Evolutionary conservation across 2,888 invertebrate species (phyloP), one percentile per base, ranked within the genome.

Genomic region (Lamellibrachia columna): DNA sequence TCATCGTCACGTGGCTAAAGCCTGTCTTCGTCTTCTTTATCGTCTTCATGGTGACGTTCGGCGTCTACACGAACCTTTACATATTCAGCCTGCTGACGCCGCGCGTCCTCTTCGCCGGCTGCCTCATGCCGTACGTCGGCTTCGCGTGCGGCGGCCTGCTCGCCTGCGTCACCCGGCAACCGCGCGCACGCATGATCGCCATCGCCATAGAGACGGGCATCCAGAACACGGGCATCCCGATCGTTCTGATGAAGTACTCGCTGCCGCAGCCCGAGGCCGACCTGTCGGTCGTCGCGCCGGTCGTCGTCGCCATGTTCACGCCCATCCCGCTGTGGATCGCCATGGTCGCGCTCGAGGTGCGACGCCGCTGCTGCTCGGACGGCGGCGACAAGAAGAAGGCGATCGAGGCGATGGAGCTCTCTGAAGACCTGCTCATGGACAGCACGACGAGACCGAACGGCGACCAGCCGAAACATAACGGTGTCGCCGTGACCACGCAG

Each of bases 211-310:
- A 99, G 94, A 96, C 96, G 0, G 96, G 99, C 92, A 98, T 99
- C 92, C 99, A 99, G 97, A 99, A 99, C 97, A 98, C 99, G 0
- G 99, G 98, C 91, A 98, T 99, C 94, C 97, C 99, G 0, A 99
- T 99, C 95, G 98, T 99, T 96, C 97, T 99, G 94, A 97, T 99
- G 92, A 97, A 98, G 93, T 98, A 98, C 95, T 98, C 98, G 4
- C 97, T 99, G 93, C 97, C 97, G 0, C 98, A 98, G 95, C 99
- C 99, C 0, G 98, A 98, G 94, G 98, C 98, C 0, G 99, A 99
- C 97, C 97, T 99, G 91, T 98, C 99, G 4, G 98, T 98, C 0
- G 95, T 95, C 7, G 95, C 95, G 2, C 95, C 96, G 3, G 94
- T 95, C 9, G 93, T 93, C 15, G 93, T 93, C 40, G 93, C 94